Percentiles rank a stretch among this genome's conserved stretches.
These are phyloP conservation scores for Oikopleura albicans DNA, from an alignment of 23 tunicate genomes.

Conservation along the genomic window DNA sequence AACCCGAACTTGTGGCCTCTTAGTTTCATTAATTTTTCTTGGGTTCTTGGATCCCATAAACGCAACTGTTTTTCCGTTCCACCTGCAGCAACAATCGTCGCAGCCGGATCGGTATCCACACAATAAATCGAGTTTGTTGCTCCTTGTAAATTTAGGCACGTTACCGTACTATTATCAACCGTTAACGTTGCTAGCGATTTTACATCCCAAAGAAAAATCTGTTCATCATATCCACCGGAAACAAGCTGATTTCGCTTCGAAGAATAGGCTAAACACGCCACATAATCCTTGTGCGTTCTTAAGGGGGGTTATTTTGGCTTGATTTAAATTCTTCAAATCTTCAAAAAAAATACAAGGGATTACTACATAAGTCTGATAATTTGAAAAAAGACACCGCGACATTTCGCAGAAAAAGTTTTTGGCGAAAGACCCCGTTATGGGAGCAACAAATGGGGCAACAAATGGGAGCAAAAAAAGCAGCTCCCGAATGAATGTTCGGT, in stretches of 20 bases:
- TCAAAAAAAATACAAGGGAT: too few species aligned
- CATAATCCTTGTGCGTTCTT: slow-evolving; percentile 93
- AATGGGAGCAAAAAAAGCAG: too few species aligned
- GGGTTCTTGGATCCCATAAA: slow-evolving; percentile 85
- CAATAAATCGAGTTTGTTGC: slow-evolving; percentile 60
- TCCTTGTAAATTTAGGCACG: slow-evolving; percentile 22
- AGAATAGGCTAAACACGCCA: slow-evolving; percentile 64
- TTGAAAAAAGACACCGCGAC: too few species aligned
- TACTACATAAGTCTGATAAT: too few species aligned
- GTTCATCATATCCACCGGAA: slow-evolving; percentile 69
- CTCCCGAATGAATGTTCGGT: too few species aligned
- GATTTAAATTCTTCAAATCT: too few species aligned
- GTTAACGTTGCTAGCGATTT: slow-evolving; percentile 75
- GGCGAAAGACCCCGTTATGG: too few species aligned
- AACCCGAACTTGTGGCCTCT: too few species aligned
- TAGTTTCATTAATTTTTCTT: slow-evolving; percentile 80
- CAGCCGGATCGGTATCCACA: slow-evolving; percentile 61
- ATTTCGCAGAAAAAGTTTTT: too few species aligned
- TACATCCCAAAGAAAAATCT: slow-evolving; percentile 93
- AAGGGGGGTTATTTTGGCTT: too few species aligned
- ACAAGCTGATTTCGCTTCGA: slow-evolving; percentile 73
- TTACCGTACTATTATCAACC: slow-evolving; percentile 48
- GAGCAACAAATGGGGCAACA: too few species aligned
- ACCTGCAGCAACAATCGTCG: slow-evolving; percentile 79
- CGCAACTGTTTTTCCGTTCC: slow-evolving; percentile 41